Evolutionary conservation across 2,797 vertebrate species (phyloP), one percentile per base, ranked within the genome.

Genomic region (Hippoglossus hippoglossus): DNA sequence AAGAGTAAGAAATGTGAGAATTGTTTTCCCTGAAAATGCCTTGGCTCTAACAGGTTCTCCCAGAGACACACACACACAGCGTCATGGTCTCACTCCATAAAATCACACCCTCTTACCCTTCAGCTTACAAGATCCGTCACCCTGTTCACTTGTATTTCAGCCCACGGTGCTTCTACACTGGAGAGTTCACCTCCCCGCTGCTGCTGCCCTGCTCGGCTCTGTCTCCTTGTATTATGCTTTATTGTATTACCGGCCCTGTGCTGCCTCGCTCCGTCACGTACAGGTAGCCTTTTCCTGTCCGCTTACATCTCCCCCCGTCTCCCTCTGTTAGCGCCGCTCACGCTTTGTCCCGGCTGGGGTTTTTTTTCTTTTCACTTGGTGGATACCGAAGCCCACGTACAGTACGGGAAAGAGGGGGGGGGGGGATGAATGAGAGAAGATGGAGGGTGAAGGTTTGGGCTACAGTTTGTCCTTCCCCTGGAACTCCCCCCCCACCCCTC

Each of bases 401-500:
- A 67, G 46, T 60, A n/a, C 13, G 11, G 54, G 19, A n/a, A 6
- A 49, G 44, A 18, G 2, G 19, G n/a, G 19, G 46, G 19, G 19
- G 47, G 6, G 8, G 47, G 47, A 21, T 49, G 47, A 9, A 49
- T 16, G 6, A 44, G 16, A 39, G 5, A 58, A 63, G 61, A 49
- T 56, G 28, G 68, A 66, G 21, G 58, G 82, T 91, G 89, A 92
- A 88, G 88, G 87, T 88, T 83, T 82, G 63, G 86, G 87, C 89
- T 80, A 81, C 87, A 87, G 87, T 94, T 93, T 92, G 93, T 94
- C 93, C 90, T 90, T 87, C 84, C 73, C 52, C 54, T 70, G 57
- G 21, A 57, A 62, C 55, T 25, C 63, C 58, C 75, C 75, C 56
- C 44, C 36, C 36, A n/a, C 54, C 3, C 93, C 90, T 88, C 86